phyloP scores from a whole-genome alignment of 2,797 vertebrate species.

The Microcaecilia unicolor region DNA sequence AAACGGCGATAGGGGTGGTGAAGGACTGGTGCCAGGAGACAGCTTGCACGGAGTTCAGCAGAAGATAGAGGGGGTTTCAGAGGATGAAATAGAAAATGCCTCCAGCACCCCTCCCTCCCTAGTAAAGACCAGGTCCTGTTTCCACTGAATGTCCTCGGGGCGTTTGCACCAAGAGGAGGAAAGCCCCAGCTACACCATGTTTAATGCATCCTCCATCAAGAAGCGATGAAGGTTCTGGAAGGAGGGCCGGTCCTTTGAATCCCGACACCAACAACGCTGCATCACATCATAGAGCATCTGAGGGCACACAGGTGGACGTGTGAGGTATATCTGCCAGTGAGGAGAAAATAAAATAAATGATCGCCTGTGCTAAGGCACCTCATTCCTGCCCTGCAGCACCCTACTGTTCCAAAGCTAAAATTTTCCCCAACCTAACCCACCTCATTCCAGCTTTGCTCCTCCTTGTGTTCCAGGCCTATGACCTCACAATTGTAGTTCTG shows the following conservation, averaged over 20 bases:
- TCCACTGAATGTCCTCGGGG: not conserved
- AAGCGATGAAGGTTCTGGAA: constrained; percentile 77
- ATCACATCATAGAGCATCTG: constrained; percentile 83
- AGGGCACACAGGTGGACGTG: constrained; percentile 73
- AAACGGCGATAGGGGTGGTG: not conserved
- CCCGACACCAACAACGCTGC: constrained; percentile 85
- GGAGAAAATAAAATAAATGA: not conserved
- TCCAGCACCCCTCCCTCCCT: not conserved
- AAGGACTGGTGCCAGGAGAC: too few species aligned
- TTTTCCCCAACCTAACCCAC: not conserved
- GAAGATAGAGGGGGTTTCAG: too few species aligned
- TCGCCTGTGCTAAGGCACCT: too few species aligned
- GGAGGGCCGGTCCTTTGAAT: constrained; percentile 80
- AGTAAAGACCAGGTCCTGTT: not conserved
- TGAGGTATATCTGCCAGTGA: constrained; percentile 69
- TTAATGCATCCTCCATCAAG: constrained; percentile 76
- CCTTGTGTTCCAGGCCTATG: too few species aligned
- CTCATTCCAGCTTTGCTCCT: not conserved
- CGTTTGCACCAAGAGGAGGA: not conserved
- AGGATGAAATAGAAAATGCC: too few species aligned
- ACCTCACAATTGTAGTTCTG: too few species aligned
- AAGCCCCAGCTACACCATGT: constrained; percentile 56
- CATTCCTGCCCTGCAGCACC: too few species aligned
- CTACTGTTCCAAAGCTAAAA: too few species aligned
- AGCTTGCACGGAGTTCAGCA: too few species aligned